Evolutionary conservation across 2,113 vertebrate species (phyloP), one percentile per base, ranked within the genome.

Genomic region (Oryzias javanicus): DNA sequence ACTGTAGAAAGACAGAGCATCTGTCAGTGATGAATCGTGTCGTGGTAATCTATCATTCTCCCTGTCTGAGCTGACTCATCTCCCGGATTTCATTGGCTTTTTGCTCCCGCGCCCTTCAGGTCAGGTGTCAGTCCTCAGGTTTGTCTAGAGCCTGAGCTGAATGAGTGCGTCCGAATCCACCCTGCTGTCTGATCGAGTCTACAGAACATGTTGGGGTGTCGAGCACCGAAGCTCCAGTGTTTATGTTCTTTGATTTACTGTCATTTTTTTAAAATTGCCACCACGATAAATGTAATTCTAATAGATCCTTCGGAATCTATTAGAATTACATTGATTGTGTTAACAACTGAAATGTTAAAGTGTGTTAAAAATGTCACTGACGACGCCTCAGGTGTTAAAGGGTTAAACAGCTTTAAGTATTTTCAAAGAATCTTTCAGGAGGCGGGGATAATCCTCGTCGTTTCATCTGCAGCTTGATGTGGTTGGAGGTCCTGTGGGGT

Each of bases 391-490:
- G 63, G 40, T 51, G 61, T 85, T 49, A 41, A 53, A 72, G 60
- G 72, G 60, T 35, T 35, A 35, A 12, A 35, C 7, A 8, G 35
- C 12, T 35, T 35, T 12, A 35, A 35, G 10, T 8, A 35, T 35
- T 12, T 35, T 35, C 2, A 12, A 22, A 22, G 22, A 35, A 35
- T 12, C 35, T 35, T 12, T 53, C 10, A 17, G 49, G 44, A 54
- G 40, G 27, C 61, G 25, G 49, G 48, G 72, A 48, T 47, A 4
- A 17, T 47, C 57, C 24, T 17, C 22, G 49, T 42, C 49, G 29
- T 60, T 51, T 76, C 51, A 66, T 61, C 56, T 48, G 64, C 42
- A 27, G 48, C 58, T 72, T 84, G 64, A 83, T 84, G 70, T 80
- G 69, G 68, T 58, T 3, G 35, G 27, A 7, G 10, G 29, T 53